Evolutionary conservation across 2,797 vertebrate species (phyloP).

Genomic region (Artibeus jamaicensis): DNA sequence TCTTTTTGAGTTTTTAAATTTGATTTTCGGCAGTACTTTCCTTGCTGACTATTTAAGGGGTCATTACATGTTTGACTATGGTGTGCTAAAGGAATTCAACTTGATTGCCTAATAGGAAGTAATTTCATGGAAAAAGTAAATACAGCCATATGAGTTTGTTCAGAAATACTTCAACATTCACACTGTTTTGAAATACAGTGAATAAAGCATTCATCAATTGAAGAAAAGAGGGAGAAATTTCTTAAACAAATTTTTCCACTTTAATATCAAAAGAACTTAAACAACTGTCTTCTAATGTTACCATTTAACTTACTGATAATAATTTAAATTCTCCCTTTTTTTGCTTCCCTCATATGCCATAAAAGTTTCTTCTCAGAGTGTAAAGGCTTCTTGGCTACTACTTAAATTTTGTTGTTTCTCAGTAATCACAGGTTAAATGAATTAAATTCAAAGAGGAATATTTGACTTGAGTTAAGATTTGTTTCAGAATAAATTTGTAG

Average conservation of each 20-base stretch:
- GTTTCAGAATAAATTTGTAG: constrained; percentile 27
- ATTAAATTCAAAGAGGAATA: background rate
- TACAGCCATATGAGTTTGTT: constrained; percentile 16
- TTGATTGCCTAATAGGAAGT: constrained; percentile 60
- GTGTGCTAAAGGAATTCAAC: constrained; percentile 47
- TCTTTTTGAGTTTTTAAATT: constrained; percentile 13
- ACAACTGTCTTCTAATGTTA: background rate
- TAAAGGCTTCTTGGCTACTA: background rate
- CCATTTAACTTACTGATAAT: background rate
- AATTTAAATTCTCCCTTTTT: background rate
- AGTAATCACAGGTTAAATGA: background rate
- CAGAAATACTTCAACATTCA: constrained; percentile 47
- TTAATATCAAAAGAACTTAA: background rate
- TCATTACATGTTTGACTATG: constrained; percentile 5
- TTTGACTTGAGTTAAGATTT: constrained; percentile 9
- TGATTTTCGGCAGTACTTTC: background rate
- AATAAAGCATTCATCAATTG: background rate
- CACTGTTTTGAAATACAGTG: background rate
- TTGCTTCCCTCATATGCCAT: background rate
- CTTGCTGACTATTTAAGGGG: constrained; percentile 24
- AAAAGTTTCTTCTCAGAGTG: background rate
- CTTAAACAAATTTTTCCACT: background rate
- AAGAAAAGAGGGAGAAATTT: background rate
- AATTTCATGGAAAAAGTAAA: constrained; percentile 55
- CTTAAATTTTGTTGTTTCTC: constrained; percentile 12